Conservation (phyloP, 1,140 invertebrate species). For the Drosophila parabipectinata region DNA sequence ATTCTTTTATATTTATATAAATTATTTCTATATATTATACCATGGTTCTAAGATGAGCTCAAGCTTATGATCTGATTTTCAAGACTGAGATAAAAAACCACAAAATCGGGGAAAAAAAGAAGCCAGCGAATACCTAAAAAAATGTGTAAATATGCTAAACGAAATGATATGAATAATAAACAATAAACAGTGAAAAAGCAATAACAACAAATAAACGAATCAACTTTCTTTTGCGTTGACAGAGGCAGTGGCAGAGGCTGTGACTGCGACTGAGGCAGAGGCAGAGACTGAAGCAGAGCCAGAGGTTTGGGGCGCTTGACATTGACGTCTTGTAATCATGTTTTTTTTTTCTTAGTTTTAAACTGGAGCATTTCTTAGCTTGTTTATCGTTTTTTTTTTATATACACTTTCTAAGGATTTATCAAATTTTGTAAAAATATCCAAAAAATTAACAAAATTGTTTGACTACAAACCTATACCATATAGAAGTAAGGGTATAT, state of each 20-base stretch:
- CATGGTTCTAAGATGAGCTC: too few relatives aligned
- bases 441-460: too few relatives aligned
- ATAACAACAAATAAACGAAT: constrained; percentile 44
- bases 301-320: constrained; percentile 49
- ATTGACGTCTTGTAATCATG: constrained; percentile 48
- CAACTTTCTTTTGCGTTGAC: constrained; percentile 65
- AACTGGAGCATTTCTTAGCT: constrained; percentile 51
- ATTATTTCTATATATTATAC: too few relatives aligned
- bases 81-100: constrained; percentile 12
- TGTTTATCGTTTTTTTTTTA: background rate
- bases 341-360: constrained; percentile 9
- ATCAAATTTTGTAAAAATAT: background rate
- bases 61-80: too few relatives aligned
- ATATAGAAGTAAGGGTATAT: background rate
- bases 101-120: background rate
- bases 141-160: constrained; percentile 40
- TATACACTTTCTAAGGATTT: background rate
- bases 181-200: constrained; percentile 46
- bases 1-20: too few relatives aligned
- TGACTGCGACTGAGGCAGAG: background rate
- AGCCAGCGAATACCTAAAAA: constrained; percentile 32
- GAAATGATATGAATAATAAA: constrained; percentile 43
- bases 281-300: background rate
- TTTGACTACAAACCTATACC: too few relatives aligned
- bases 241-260: background rate